phyloP scores from a whole-genome alignment of 2,797 vertebrate genomes.

The Poecilia wingei region DNA sequence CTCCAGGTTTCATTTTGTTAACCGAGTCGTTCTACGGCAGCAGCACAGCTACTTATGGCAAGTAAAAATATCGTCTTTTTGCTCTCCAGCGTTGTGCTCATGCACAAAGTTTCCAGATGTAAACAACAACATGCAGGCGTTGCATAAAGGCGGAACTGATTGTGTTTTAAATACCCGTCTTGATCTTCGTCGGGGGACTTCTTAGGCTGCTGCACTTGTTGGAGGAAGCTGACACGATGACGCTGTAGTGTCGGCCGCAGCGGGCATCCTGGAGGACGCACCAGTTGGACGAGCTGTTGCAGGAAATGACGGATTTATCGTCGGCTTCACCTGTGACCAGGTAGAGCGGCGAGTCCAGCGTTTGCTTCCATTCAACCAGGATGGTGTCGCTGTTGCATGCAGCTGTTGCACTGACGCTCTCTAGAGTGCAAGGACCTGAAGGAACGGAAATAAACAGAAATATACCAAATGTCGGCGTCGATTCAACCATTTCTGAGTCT shows the following conservation, averaged over 20 bases:
- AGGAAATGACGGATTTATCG: slow-evolving; percentile 64
- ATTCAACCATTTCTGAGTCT: background rate
- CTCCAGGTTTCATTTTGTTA: too few relatives aligned
- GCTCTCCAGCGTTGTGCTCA: too few relatives aligned
- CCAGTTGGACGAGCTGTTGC: slow-evolving; percentile 74
- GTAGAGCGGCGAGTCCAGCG: slow-evolving; percentile 56
- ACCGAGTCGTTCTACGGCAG: too few relatives aligned
- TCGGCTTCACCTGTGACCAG: slow-evolving; percentile 77
- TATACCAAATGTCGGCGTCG: background rate
- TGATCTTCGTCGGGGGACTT: slow-evolving; percentile 73
- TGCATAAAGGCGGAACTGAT: background rate
- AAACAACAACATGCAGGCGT: too few relatives aligned
- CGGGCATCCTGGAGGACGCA: slow-evolving; percentile 63
- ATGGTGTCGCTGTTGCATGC: slow-evolving; percentile 74
- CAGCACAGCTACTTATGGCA: too few relatives aligned
- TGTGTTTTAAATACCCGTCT: slow-evolving; percentile 66
- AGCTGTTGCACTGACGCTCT: slow-evolving; percentile 48
- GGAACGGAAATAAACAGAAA: background rate
- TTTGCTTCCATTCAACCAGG: slow-evolving; percentile 72
- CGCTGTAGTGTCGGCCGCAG: slow-evolving; percentile 77
- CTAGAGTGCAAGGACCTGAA: slow-evolving; percentile 78
- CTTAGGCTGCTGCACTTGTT: slow-evolving; percentile 81
- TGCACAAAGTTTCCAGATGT: too few relatives aligned
- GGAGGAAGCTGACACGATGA: slow-evolving; percentile 78
- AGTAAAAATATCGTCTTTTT: too few relatives aligned